Evolutionary conservation across 2,888 invertebrate species (phyloP), one percentile per base, ranked within the genome.

Genomic region (Drosophila neotestacea): DNA sequence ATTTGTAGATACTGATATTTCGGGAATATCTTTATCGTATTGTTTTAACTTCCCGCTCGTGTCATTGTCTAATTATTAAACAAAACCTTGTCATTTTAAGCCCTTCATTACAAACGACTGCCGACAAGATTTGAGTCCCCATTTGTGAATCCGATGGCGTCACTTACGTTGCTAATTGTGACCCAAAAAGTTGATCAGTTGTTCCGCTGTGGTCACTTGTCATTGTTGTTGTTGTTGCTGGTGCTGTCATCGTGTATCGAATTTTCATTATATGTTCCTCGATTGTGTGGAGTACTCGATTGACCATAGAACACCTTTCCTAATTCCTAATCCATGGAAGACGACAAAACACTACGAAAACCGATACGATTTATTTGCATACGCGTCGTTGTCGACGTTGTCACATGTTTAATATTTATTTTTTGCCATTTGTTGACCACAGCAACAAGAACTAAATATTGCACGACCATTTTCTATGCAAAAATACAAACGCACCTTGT

Each of bases 341-440:
- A 59, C 69, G 52, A 50, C 62, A 46, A 32, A 28, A 27, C 44
- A 44, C 44, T 44, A 56, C 44, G 44, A 56, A 55, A 58, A 47
- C 22, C 22, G 22, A 22, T 22, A 27, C 13, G 28, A 11, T 30
- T 13, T 22, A 82, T 85, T 85, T 73, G 80, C 80, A 83, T 83
- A 72, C 36, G 58, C 60, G 55, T 65, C 56, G 65, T 60, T 38
- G 63, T 30, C 36, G 36, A 7, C 28, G 50, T 52, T 47, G 59
- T 51, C 70, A 65, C 55, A 73, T 86, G 86, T 85, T 87, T 83
- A 88, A 88, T 89, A 90, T 90, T 86, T 77, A 90, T 90, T 81
- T 83, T 89, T 77, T 90, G 90, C 80, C 90, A 81, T 83, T 85
- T 81, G 85, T 30, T 89, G 90, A 90, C 90, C 90, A 85, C 85